These are phyloP conservation scores for Hedychridium roseum DNA, from an alignment of 2,888 invertebrate genomes.

Conservation along the genomic window DNA sequence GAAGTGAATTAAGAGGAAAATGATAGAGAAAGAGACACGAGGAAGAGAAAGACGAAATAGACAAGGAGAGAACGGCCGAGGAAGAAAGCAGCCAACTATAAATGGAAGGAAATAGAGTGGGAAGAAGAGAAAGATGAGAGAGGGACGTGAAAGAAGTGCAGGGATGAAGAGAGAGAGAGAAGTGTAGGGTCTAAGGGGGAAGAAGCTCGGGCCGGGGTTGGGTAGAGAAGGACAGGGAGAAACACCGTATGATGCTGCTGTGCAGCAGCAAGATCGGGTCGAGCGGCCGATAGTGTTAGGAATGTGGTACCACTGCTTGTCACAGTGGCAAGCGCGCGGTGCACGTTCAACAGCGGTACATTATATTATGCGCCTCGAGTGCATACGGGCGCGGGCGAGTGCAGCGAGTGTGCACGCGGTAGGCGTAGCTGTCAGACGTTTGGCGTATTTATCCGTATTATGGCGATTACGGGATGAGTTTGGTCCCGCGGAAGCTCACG, in stretches of 20 bases:
- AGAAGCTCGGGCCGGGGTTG: slow-evolving; percentile 4
- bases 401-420: slow-evolving; percentile 12
- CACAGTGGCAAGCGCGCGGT: slow-evolving; percentile 55
- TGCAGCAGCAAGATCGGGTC: slow-evolving; percentile 44
- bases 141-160: background rate
- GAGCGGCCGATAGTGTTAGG: slow-evolving; percentile 58
- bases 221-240: slow-evolving; percentile 1
- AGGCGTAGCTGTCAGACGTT: slow-evolving; percentile 21
- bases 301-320: slow-evolving; percentile 64
- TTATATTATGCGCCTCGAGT: slow-evolving; percentile 33
- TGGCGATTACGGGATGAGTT: no score
- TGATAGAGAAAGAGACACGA: no score
- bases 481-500: no score
- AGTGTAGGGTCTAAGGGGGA: slow-evolving; percentile 9
- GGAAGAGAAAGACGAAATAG: background rate
- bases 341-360: slow-evolving; percentile 20
- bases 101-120: background rate
- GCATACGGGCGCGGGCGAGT: slow-evolving; percentile 16
- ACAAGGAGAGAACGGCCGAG: background rate
- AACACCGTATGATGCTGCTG: slow-evolving; percentile 27
- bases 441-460: slow-evolving; percentile 18
- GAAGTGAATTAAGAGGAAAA: no score
- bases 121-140: background rate
- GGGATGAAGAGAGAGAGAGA: slow-evolving; percentile 14
- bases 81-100: background rate